These are phyloP conservation scores for Tachysurus vachellii DNA, from an alignment of 2,113 vertebrate species.

Conservation along the genomic window DNA sequence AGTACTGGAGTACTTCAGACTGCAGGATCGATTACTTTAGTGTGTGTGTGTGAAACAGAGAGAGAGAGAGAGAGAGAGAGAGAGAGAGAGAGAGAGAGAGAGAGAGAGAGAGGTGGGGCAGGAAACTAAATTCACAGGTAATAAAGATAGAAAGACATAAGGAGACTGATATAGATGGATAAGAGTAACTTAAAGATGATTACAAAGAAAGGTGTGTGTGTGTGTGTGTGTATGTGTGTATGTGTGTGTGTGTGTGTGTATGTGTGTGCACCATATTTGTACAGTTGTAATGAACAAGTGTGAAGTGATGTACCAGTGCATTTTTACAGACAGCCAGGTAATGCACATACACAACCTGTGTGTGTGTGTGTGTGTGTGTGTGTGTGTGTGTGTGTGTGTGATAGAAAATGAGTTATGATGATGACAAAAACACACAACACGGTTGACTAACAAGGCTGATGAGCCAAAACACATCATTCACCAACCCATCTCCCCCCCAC, in stretches of 20 bases:
- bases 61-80: not conserved
- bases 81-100: not conserved
- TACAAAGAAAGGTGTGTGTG: not conserved
- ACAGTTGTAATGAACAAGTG: slow-evolving; percentile 32
- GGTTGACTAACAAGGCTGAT: not conserved
- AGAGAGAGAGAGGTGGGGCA: not conserved
- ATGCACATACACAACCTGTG: slow-evolving; percentile 6
- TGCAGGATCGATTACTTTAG: slow-evolving; percentile 1
- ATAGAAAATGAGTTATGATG: not conserved
- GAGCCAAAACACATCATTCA: not conserved
- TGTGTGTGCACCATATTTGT: not conserved
- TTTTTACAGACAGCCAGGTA: slow-evolving; percentile 28
- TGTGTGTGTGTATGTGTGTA: slow-evolving; percentile 7
- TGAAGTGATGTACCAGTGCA: slow-evolving; percentile 26
- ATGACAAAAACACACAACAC: slow-evolving; percentile 28
- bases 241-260: not conserved
- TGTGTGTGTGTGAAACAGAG: not conserved
- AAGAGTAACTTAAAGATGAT: not conserved
- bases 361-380: too few relatives aligned
- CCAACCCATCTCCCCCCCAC: not conserved
- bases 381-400: not conserved
- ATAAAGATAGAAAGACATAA: not conserved
- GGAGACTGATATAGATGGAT: not conserved
- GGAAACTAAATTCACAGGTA: not conserved
- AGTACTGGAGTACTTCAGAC: not conserved